Percentiles rank a stretch among this genome's conserved stretches.
Conservation (phyloP, 2,888 invertebrate species). For the Atrina japonica region DNA sequence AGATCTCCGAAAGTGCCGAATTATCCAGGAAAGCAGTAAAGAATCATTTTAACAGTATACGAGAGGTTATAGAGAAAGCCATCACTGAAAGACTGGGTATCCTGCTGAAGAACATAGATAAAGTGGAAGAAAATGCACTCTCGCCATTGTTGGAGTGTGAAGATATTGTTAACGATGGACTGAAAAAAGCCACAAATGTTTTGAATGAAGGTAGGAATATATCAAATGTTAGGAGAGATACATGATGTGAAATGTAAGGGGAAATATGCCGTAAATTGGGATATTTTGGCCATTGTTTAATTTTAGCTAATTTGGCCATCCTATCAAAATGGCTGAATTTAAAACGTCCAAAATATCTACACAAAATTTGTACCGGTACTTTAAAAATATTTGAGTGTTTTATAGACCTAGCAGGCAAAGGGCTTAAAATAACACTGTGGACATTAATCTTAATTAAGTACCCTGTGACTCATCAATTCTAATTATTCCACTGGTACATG, state of each 20-base stretch:
- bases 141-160: conserved; percentile 72
- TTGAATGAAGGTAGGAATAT: conserved; percentile 71
- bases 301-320: too few relatives aligned
- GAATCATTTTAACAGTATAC: conserved; percentile 67
- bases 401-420: too few relatives aligned
- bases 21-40: conserved; percentile 61
- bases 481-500: too few relatives aligned
- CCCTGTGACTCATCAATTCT: too few relatives aligned
- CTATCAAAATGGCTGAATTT: too few relatives aligned
- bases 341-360: too few relatives aligned
- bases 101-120: conserved; percentile 65
- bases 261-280: too few relatives aligned
- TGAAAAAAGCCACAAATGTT: conserved; percentile 64
- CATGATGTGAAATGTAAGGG: background rate
- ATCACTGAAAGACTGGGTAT: conserved; percentile 61
- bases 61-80: conserved; percentile 57
- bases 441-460: too few relatives aligned
- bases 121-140: conserved; percentile 62
- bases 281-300: too few relatives aligned
- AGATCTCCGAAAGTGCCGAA: conserved; percentile 69
- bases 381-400: too few relatives aligned
- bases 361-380: too few relatives aligned
- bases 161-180: conserved; percentile 68
- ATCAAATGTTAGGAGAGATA: background rate
- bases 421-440: too few relatives aligned